Conservation (phyloP, 2,888 invertebrate species). For the Mimachlamys varia region DNA sequence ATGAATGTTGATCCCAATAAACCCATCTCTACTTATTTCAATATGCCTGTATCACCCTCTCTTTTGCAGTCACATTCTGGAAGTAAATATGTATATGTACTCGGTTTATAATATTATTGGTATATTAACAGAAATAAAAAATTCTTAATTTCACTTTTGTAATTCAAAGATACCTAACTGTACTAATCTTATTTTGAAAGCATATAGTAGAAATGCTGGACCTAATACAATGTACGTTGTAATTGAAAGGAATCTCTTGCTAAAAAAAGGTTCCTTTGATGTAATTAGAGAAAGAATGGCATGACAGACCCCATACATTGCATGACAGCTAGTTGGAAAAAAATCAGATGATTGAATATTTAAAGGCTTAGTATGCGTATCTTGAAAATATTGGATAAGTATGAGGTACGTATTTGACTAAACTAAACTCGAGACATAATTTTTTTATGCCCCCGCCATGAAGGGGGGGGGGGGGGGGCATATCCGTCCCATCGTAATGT, state of each 20-base stretch:
- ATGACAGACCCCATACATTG: not conserved
- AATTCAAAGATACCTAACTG: not conserved
- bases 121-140: not conserved
- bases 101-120: not conserved
- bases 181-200: not conserved
- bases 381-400: too few species aligned
- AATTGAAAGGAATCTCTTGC: too few species aligned
- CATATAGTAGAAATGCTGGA: too few species aligned
- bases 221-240: too few species aligned
- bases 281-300: not conserved
- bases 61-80: slow-evolving; percentile 18
- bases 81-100: slow-evolving; percentile 1
- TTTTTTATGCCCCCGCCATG: too few species aligned
- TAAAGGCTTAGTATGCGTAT: too few species aligned
- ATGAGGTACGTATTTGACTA: too few species aligned
- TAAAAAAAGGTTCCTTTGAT: not conserved
- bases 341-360: too few species aligned
- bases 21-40: not conserved
- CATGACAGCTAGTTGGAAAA: not conserved
- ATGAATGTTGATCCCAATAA: not conserved
- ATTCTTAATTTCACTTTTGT: not conserved
- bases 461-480: too few species aligned
- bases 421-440: too few species aligned
- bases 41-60: slow-evolving; percentile 11
- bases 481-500: too few species aligned